phyloP scores from a whole-genome alignment of 2,797 vertebrate genomes.

The Myripristis jacobus region DNA sequence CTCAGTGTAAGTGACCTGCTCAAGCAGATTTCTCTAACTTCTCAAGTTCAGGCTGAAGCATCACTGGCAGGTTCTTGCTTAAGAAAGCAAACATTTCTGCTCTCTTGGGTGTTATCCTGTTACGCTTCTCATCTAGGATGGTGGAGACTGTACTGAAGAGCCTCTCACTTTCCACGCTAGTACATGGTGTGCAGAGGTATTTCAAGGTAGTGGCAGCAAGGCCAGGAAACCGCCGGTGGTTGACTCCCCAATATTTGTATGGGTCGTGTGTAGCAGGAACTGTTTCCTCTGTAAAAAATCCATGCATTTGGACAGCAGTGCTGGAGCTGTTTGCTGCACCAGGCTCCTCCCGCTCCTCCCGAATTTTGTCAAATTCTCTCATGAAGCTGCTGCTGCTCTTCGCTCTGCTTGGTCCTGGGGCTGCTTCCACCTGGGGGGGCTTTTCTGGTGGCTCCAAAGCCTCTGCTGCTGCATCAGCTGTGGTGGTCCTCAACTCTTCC shows the following conservation, averaged over 20 bases:
- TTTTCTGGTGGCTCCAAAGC: background rate
- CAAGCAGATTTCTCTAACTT: no score
- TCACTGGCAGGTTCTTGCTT: no score
- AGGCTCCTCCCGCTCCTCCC: background rate
- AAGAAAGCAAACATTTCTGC: no score
- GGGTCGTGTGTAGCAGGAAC: background rate
- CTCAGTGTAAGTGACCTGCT: no score
- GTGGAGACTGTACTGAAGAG: no score
- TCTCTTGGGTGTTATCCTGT: no score
- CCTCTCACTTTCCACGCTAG: no score
- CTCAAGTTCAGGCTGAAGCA: no score
- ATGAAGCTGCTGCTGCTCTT: constrained; percentile 1
- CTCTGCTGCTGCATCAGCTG: constrained; percentile 1
- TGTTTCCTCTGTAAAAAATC: constrained; percentile 1
- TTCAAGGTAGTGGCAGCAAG: constrained; percentile 3
- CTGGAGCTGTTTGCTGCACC: constrained; percentile 3
- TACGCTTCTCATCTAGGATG: no score
- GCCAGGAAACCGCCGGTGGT: background rate
- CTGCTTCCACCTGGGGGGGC: background rate
- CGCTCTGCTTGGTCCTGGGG: background rate
- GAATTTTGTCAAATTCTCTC: constrained; percentile 2
- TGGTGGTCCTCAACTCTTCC: background rate
- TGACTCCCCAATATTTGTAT: background rate
- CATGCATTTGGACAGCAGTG: background rate
- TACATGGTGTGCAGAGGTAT: no score